Conservation (phyloP, 2,888 invertebrate species). For the Scelioninae gen. 1 region DNA sequence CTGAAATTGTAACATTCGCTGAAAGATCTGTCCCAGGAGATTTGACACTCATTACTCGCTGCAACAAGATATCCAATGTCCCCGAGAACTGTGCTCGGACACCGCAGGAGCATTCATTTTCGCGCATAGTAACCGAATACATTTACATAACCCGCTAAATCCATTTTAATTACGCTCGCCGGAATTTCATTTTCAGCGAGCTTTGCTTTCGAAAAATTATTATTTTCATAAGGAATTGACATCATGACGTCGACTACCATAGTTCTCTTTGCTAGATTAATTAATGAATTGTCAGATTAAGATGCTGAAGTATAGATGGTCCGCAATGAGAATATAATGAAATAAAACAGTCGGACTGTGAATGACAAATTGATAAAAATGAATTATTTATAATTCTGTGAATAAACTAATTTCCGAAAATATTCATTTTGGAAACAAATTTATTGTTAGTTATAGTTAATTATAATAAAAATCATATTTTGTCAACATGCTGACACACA, state of each 20-base stretch:
- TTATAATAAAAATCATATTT: too few relatives aligned
- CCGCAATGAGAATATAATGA: too few relatives aligned
- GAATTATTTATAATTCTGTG: too few relatives aligned
- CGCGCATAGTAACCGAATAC: constrained; percentile 54
- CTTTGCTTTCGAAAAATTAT: constrained; percentile 16
- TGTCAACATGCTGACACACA: too few relatives aligned
- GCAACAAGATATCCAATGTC: constrained; percentile 66
- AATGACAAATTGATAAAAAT: too few relatives aligned
- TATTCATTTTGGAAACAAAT: too few relatives aligned
- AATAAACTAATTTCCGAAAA: too few relatives aligned
- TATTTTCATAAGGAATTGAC: constrained; percentile 4
- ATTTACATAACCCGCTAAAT: constrained; percentile 68
- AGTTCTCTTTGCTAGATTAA: background rate
- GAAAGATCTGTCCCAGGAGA: constrained; percentile 70
- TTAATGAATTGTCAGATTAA: background rate
- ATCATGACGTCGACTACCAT: too few relatives aligned
- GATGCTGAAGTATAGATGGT: background rate
- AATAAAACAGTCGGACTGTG: too few relatives aligned
- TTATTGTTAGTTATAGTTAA: too few relatives aligned
- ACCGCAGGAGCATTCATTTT: constrained; percentile 60
- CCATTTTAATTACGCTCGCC: constrained; percentile 61
- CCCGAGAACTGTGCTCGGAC: constrained; percentile 58
- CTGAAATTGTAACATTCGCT: constrained; percentile 69
- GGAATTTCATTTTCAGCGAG: constrained; percentile 49
- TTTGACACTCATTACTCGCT: constrained; percentile 70